Conservation (phyloP, 1,140 invertebrate species). For the Gryon sp. region DNA sequence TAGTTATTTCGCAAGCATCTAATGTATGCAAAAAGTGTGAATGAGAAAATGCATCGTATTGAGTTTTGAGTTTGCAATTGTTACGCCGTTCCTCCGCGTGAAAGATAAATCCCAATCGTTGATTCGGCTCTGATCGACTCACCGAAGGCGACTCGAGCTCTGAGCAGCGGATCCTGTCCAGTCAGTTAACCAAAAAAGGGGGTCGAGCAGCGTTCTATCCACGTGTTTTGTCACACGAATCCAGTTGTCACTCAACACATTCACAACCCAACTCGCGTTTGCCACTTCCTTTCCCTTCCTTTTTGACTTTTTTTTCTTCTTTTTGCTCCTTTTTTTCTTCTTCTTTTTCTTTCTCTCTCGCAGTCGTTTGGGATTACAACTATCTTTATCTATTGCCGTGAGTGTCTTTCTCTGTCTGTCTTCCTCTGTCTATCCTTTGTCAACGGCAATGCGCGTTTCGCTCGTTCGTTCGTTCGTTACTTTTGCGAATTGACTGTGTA, state of each 20-base stretch:
- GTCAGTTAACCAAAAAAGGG: slow-evolving; percentile 32
- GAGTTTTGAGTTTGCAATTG: slow-evolving; percentile 5
- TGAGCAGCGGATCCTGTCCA: slow-evolving; percentile 4
- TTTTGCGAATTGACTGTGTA: slow-evolving; percentile 30
- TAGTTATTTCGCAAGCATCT: no score
- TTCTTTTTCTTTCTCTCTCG: not conserved
- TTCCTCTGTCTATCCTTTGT: slow-evolving; percentile 18
- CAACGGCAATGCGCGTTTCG: slow-evolving; percentile 11
- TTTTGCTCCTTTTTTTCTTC: not conserved
- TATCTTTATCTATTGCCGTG: no score
- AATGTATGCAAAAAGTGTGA: no score
- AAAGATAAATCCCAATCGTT: not conserved
- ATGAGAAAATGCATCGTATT: not conserved
- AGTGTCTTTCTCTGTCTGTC: not conserved
- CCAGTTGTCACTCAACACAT: slow-evolving; percentile 42
- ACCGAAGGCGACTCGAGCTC: slow-evolving; percentile 26
- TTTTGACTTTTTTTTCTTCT: not conserved
- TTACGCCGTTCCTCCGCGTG: not conserved
- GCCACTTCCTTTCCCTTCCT: slow-evolving; percentile 22
- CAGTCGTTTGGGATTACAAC: no score
- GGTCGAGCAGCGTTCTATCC: slow-evolving; percentile 23
- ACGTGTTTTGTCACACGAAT: slow-evolving; percentile 44
- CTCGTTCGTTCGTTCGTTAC: not conserved
- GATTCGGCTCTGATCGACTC: slow-evolving; percentile 20
- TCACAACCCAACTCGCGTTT: slow-evolving; percentile 41